phyloP scores from a whole-genome alignment of 2,888 invertebrate genomes.

The Ochlodes sylvanus region DNA sequence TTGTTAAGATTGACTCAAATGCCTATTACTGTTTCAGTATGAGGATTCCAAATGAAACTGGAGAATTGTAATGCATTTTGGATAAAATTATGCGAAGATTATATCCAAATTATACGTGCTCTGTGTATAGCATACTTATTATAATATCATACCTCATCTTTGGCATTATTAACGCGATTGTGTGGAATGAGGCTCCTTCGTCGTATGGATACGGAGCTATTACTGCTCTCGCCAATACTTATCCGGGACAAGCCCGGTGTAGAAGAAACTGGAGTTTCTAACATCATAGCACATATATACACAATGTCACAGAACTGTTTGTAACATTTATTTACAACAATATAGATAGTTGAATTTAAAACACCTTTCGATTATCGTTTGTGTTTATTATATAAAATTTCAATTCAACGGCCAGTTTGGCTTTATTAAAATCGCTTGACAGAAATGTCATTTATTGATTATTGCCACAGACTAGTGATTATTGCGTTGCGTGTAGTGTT shows the following conservation, averaged over 20 bases:
- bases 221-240: conserved; percentile 74
- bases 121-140: too few species aligned
- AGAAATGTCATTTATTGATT: not conserved
- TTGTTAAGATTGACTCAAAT: too few species aligned
- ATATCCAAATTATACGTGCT: too few species aligned
- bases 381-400: not conserved
- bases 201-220: conserved; percentile 56
- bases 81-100: too few species aligned
- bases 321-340: conserved; percentile 9
- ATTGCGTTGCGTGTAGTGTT: not conserved
- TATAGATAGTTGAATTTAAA: not conserved
- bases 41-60: too few species aligned
- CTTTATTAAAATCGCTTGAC: too few species aligned
- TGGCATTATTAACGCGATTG: conserved; percentile 50
- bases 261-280: conserved; percentile 67
- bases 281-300: conserved; percentile 51
- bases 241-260: conserved; percentile 60
- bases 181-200: conserved; percentile 71
- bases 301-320: conserved; percentile 9
- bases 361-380: not conserved
- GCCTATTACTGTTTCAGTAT: too few species aligned
- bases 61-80: too few species aligned
- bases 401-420: not conserved
- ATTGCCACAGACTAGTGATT: too few species aligned
- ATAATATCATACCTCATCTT: conserved; percentile 65